Percentiles rank a stretch among this genome's conserved stretches.
Conservation (phyloP, 2,113 vertebrate species). For the Anoura caudifer region DNA sequence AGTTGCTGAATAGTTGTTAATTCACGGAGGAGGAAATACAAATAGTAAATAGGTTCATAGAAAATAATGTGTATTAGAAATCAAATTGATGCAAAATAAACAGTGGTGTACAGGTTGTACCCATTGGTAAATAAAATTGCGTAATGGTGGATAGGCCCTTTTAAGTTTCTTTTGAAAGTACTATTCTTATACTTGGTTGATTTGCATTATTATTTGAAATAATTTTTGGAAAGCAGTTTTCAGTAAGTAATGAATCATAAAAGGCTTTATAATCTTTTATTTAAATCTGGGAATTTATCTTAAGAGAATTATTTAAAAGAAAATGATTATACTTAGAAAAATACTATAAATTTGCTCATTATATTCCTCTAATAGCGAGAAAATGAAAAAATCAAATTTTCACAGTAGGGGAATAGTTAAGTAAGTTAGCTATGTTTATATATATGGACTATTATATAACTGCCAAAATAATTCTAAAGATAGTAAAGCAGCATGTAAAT, state of each 20-base stretch:
- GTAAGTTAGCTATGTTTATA: not conserved
- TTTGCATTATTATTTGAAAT: not conserved
- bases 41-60: not conserved
- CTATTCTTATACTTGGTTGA: not conserved
- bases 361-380: not conserved
- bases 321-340: conserved; percentile 34
- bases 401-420: not conserved
- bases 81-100: not conserved
- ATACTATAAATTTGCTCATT: not conserved
- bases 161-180: not conserved
- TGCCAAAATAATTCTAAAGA: conserved; percentile 28
- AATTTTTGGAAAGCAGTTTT: conserved; percentile 27
- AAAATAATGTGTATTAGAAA: not conserved
- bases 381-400: conserved; percentile 13
- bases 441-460: not conserved
- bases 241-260: not conserved
- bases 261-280: not conserved
- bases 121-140: not conserved
- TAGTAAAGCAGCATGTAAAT: not conserved
- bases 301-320: conserved; percentile 15
- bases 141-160: not conserved
- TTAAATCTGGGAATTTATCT: not conserved
- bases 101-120: not conserved
- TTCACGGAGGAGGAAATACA: not conserved
- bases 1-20: not conserved